phyloP scores from a whole-genome alignment of 2,113 vertebrate species.

The Brevimyrus niger region DNA sequence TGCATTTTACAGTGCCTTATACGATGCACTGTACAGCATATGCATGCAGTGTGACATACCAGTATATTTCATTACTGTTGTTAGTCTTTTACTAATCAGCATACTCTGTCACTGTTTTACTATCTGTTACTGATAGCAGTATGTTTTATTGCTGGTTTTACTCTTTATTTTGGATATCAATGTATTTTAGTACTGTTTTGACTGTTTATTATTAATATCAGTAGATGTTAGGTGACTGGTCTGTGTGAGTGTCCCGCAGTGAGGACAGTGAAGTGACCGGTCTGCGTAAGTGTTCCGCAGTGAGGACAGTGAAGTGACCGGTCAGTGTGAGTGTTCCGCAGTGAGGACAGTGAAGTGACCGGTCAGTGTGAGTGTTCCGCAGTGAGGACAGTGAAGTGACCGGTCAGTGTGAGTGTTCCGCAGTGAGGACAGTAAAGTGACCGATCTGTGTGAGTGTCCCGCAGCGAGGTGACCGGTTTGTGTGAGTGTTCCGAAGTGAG shows the following conservation, averaged over 20 bases:
- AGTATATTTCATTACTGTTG: background rate
- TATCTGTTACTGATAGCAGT: background rate
- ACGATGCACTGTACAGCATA: background rate
- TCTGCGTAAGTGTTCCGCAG: background rate
- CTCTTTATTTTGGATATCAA: background rate
- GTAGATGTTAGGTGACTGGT: background rate
- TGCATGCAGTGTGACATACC: background rate
- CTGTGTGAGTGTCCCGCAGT: background rate
- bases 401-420: background rate
- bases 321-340: background rate
- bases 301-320: background rate
- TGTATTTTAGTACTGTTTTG: background rate
- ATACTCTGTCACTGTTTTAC: background rate
- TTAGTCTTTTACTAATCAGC: background rate
- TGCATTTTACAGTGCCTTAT: background rate
- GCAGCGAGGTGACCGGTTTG: background rate
- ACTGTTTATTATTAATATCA: background rate
- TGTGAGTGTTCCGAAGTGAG: background rate
- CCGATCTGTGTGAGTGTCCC: background rate
- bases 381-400: too few relatives aligned
- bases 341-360: background rate
- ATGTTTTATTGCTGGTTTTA: background rate
- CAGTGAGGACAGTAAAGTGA: background rate
- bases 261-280: background rate
- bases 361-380: background rate